Conservation (phyloP, 2,113 vertebrate species). For the Cebus imitator region DNA sequence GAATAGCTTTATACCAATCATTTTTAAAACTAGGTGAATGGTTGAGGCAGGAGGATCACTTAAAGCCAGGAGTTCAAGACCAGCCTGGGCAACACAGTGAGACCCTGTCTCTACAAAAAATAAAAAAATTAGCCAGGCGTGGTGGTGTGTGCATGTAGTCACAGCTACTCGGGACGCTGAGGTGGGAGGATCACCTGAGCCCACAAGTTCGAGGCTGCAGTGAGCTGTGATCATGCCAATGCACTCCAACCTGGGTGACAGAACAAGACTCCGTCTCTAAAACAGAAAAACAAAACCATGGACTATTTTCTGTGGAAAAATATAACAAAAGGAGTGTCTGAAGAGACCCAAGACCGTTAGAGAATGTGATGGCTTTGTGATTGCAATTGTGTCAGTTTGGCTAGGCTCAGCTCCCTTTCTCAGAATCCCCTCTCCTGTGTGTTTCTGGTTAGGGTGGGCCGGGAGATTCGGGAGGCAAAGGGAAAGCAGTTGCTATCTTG, state of each 20-base stretch:
- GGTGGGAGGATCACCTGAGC: too few relatives aligned
- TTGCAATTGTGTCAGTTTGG: not conserved
- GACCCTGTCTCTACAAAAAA: too few relatives aligned
- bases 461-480: not conserved
- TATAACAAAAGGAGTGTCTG: not conserved
- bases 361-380: not conserved
- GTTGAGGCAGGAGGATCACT: too few relatives aligned
- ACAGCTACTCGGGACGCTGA: too few relatives aligned
- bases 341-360: not conserved
- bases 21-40: not conserved
- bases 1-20: not conserved
- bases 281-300: not conserved
- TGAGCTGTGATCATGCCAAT: too few relatives aligned
- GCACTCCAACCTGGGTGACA: too few relatives aligned
- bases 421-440: not conserved
- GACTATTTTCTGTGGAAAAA: not conserved
- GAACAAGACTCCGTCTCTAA: too few relatives aligned
- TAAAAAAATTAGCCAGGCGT: too few relatives aligned
- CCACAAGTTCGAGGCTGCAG: too few relatives aligned
- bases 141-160: too few relatives aligned
- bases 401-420: not conserved
- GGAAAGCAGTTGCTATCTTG: not conserved
- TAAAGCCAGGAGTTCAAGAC: too few relatives aligned
- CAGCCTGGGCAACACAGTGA: too few relatives aligned
- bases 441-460: constrained; percentile 7